Evolutionary conservation across 2,888 invertebrate species (phyloP).

Genomic region (Tetropium fuscum): DNA sequence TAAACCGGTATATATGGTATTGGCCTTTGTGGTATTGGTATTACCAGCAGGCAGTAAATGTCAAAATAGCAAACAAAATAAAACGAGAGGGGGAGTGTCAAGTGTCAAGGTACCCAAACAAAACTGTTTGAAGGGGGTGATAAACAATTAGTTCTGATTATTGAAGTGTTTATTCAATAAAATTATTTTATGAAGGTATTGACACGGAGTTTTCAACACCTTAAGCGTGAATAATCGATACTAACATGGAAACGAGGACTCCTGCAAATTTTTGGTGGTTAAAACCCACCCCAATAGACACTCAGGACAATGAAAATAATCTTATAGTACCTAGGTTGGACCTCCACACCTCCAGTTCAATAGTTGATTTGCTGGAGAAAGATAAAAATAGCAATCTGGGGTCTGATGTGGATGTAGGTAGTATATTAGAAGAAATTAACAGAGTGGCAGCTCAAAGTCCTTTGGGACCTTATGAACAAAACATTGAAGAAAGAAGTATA

Average conservation of each 20-base stretch:
- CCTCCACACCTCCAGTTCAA: conserved; percentile 56
- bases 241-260: conserved; percentile 57
- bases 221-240: conserved; percentile 52
- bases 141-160: too few species aligned
- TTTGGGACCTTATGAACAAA: conserved; percentile 63
- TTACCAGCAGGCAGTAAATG: conserved; percentile 13
- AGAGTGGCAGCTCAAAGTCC: conserved; percentile 67
- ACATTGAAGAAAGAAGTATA: conserved; percentile 67
- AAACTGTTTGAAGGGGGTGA: too few species aligned
- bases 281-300: conserved; percentile 52
- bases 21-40: too few species aligned
- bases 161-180: conserved; percentile 29
- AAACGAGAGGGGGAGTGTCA: not conserved
- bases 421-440: conserved; percentile 78
- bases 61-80: conserved; percentile 31
- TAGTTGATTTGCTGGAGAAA: conserved; percentile 61
- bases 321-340: conserved; percentile 48
- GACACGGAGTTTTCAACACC: conserved; percentile 27
- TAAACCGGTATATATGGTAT: too few species aligned
- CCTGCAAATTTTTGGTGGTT: conserved; percentile 60
- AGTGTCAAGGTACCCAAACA: too few species aligned
- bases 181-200: conserved; percentile 12
- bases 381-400: conserved; percentile 55
- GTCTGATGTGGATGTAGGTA: conserved; percentile 74
- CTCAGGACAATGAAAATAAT: conserved; percentile 44